phyloP scores from a whole-genome alignment of 2,113 vertebrate genomes.

The Sarotherodon lohbergeri region DNA sequence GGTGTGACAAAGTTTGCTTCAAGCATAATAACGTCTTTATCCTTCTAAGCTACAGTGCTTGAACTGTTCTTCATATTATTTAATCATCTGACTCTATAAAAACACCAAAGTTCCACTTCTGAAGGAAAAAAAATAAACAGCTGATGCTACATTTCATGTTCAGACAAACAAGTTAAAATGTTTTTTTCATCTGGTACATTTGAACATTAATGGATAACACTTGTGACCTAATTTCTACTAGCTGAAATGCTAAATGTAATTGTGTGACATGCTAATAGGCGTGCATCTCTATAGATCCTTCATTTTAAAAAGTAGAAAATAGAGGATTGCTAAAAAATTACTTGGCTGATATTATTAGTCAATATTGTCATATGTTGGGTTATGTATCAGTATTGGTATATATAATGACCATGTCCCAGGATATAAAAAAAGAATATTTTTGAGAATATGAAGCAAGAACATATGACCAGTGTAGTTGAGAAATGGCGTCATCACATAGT shows the following conservation, averaged over 20 bases:
- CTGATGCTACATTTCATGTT: neutral
- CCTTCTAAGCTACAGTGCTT: neutral
- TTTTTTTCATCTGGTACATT: neutral
- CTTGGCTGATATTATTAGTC: neutral
- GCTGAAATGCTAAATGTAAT: neutral
- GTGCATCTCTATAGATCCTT: neutral
- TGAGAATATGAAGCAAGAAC: neutral
- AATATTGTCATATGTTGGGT: neutral
- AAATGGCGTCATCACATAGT: neutral
- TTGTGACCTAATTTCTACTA: neutral
- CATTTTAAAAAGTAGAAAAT: neutral
- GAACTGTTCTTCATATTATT: neutral
- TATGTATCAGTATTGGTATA: neutral
- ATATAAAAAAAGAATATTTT: neutral
- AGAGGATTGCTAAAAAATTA: neutral
- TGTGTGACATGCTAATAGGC: neutral
- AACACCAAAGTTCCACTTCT: neutral
- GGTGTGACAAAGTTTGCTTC: neutral
- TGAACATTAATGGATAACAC: neutral
- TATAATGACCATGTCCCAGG: neutral
- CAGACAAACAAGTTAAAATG: neutral
- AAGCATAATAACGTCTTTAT: neutral
- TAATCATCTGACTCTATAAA: neutral
- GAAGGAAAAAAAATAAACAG: neutral
- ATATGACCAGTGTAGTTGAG: neutral